phyloP scores from a whole-genome alignment of 2,888 invertebrate genomes.

The Tetramorium bicarinatum region DNA sequence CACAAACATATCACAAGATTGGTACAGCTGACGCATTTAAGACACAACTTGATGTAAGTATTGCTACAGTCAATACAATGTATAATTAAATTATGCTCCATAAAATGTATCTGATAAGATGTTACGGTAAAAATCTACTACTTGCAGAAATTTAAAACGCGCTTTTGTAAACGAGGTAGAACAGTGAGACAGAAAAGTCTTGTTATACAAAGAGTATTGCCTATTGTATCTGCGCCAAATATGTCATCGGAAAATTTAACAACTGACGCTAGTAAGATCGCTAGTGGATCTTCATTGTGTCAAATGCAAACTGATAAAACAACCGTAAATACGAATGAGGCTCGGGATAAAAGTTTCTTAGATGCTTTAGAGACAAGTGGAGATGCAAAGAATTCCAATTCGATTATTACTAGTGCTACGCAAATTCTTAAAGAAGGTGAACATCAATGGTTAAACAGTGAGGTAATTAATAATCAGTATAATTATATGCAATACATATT shows the following conservation, averaged over 20 bases:
- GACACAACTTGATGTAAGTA: slow-evolving; percentile 87
- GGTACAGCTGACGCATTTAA: slow-evolving; percentile 85
- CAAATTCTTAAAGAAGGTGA: slow-evolving; percentile 87
- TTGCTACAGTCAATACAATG: slow-evolving; percentile 27
- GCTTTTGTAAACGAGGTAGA: slow-evolving; percentile 86
- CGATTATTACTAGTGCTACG: slow-evolving; percentile 85
- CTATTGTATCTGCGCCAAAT: slow-evolving; percentile 88
- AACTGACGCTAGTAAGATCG: slow-evolving; percentile 49
- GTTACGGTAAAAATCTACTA: neutral
- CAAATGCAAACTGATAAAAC: slow-evolving; percentile 63
- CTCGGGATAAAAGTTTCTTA: slow-evolving; percentile 76
- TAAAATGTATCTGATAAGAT: neutral
- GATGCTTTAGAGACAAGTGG: slow-evolving; percentile 74
- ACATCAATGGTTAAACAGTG: slow-evolving; percentile 91
- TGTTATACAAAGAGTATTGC: slow-evolving; percentile 92
- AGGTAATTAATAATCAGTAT: slow-evolving; percentile 86
- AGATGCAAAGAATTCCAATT: slow-evolving; percentile 82
- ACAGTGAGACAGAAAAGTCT: slow-evolving; percentile 88
- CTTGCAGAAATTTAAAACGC: slow-evolving; percentile 86
- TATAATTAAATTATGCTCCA: neutral
- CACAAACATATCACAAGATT: slow-evolving; percentile 83
- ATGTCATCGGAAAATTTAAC: slow-evolving; percentile 54
- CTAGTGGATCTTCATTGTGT: slow-evolving; percentile 44
- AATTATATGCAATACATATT: neutral
- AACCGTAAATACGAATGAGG: slow-evolving; percentile 37